phyloP scores from a whole-genome alignment of 2,113 vertebrate genomes.

The Sterna hirundo region DNA sequence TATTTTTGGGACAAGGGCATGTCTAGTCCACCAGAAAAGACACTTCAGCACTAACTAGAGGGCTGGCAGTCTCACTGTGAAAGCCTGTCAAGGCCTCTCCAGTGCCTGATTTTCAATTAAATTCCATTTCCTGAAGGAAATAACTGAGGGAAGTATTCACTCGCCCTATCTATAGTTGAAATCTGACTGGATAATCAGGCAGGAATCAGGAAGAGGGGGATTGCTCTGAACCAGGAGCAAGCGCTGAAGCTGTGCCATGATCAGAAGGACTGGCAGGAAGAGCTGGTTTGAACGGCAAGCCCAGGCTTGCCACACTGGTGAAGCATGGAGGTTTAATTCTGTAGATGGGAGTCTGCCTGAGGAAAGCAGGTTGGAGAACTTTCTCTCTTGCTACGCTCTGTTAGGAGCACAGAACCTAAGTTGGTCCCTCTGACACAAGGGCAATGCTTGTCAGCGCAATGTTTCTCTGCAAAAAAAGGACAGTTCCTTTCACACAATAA shows the following conservation, averaged over 20 bases:
- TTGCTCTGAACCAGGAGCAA: background rate
- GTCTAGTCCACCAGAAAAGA: background rate
- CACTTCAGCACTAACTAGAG: background rate
- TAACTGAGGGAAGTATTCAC: background rate
- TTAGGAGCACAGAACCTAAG: background rate
- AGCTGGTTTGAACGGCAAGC: background rate
- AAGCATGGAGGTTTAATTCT: background rate
- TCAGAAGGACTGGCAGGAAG: background rate
- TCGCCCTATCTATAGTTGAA: background rate
- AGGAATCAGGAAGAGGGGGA: background rate
- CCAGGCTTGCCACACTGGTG: background rate
- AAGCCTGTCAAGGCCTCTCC: background rate
- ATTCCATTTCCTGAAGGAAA: background rate
- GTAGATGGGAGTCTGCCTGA: background rate
- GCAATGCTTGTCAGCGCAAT: background rate
- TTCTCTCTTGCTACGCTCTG: background rate
- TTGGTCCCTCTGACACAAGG: background rate
- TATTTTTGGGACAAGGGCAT: background rate
- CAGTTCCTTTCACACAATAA: background rate
- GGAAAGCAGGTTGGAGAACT: background rate
- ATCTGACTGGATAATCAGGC: background rate
- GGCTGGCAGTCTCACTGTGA: background rate
- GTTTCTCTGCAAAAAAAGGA: background rate
- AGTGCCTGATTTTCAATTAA: rapidly evolving
- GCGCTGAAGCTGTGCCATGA: background rate